Percentiles rank a stretch among this genome's conserved stretches.
Evolutionary conservation across 2,113 vertebrate genomes (phyloP).

Genomic region (Eubucco bourcierii): DNA sequence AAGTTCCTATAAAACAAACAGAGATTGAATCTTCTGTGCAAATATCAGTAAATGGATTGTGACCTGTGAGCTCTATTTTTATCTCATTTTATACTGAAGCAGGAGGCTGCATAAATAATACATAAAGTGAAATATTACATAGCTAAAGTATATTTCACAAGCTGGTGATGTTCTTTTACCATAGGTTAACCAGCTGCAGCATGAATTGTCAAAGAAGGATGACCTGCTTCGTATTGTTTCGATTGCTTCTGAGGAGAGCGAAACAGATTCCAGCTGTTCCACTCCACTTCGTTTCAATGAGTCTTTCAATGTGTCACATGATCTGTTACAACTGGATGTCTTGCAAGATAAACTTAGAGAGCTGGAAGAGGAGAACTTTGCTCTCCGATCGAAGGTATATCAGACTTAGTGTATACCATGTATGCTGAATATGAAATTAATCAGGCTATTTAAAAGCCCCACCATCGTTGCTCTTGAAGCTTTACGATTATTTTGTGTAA

Average conservation of each 20-base stretch:
- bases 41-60: not conserved
- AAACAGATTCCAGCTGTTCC: conserved; percentile 90
- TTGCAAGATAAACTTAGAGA: conserved; percentile 91
- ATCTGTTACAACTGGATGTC: conserved; percentile 87
- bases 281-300: conserved; percentile 83
- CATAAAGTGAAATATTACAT: not conserved
- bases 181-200: conserved; percentile 95
- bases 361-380: conserved; percentile 94
- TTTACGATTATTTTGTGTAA: rapidly evolving
- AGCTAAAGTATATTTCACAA: not conserved
- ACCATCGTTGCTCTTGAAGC: not conserved
- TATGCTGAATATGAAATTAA: not conserved
- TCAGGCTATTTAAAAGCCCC: not conserved
- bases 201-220: conserved; percentile 94
- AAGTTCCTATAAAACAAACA: not conserved
- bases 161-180: not conserved
- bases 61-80: not conserved
- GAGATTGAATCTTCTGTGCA: not conserved
- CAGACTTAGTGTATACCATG: rapidly evolving
- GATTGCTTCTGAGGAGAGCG: conserved; percentile 92
- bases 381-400: conserved; percentile 87
- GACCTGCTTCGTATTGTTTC: conserved; percentile 93
- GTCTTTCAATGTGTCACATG: conserved; percentile 70
- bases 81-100: not conserved
- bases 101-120: not conserved